Evolutionary conservation across 1,140 invertebrate genomes (phyloP), one percentile per base, ranked within the genome.

Genomic region (Sycobia sp.): DNA sequence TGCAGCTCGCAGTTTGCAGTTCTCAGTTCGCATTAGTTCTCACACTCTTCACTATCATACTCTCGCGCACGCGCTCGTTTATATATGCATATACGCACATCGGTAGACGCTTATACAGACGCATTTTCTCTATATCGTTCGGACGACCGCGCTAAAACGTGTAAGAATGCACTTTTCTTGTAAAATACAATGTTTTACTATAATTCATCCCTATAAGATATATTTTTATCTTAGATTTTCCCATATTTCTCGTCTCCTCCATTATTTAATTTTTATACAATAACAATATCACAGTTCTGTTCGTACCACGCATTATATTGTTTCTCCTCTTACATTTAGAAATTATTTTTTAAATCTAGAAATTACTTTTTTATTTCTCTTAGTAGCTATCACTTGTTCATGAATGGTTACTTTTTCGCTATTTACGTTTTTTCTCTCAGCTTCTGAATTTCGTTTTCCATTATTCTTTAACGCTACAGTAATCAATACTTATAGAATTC

Each of bases 231-330:
- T 69, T 68, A 72, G 56, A 73, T 60, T 69, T 75, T 70, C 70
- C 68, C 69, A 69, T 69, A 69, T 71, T 69, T 71, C 69, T 69
- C 66, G 63, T 72, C 66, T 74, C 66, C 70, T 70, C 63, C 65
- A 47, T 69, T 68, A 54, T 65, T 69, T 70, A 70, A 75, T 71
- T 73, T 76, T 79, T 81, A 80, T 80, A 81, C 77, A 80, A 71
- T 79, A 80, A 79, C 58, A 80, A 81, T 81, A 81, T 81, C 79
- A 81, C 79, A 81, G 79, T 81, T 81, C 75, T 81, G 78, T 81
- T 81, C 79, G 76, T 79, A 79, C 78, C 79, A 76, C 79, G 77
- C 78, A 73, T 75, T 76, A 74, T 76, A 78, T 76, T 75, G 71
- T 75, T 77, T 73, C 58, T 71, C 65, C 51, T 53, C 55, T 75